These are phyloP conservation scores for Prunella himalayana DNA, from an alignment of 2,113 vertebrate genomes.

Conservation along the genomic window DNA sequence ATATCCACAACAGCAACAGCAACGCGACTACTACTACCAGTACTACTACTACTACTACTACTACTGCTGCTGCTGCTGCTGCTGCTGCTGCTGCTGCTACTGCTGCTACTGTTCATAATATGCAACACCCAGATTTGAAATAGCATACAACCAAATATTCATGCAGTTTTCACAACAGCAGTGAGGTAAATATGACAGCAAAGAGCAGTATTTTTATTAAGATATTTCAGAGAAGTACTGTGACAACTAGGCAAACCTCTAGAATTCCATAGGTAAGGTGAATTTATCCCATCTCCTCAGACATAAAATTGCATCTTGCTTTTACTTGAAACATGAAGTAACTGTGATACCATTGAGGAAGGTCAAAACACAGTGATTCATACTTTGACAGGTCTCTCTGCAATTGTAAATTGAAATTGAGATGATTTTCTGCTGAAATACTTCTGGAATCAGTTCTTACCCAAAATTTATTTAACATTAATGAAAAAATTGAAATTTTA, in stretches of 20 bases:
- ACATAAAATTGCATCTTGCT: background rate
- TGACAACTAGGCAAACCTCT: background rate
- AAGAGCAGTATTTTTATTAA: background rate
- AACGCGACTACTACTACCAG: background rate
- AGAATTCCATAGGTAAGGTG: background rate
- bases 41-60: too few relatives aligned
- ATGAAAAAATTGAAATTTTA: background rate
- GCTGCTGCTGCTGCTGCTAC: background rate
- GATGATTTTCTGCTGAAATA: background rate
- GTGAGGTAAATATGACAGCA: background rate
- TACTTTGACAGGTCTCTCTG: background rate
- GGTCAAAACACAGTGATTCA: background rate
- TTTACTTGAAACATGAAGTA: background rate
- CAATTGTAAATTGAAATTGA: background rate
- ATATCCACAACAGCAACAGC: background rate
- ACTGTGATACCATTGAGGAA: background rate
- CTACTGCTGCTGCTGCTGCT: background rate
- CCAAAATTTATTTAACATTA: background rate
- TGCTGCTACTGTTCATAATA: background rate
- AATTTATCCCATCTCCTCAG: background rate
- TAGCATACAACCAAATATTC: background rate
- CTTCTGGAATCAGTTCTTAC: background rate
- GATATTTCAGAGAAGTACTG: background rate
- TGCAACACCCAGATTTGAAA: rapidly evolving
- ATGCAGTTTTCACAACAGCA: background rate